phyloP scores from a whole-genome alignment of 2,888 invertebrate species.

The Physocephala rufipes region DNA sequence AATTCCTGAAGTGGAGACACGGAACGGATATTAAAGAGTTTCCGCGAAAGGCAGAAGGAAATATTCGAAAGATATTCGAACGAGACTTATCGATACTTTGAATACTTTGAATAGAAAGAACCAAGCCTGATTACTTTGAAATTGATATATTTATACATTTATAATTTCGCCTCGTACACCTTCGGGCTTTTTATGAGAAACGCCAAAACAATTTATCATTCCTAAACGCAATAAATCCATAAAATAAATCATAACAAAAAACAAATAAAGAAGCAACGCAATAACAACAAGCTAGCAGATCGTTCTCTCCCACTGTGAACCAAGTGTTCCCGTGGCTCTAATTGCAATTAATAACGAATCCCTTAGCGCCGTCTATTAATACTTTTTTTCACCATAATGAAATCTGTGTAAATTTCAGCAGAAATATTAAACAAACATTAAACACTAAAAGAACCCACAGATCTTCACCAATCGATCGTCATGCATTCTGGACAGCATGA shows the following conservation, averaged over 20 bases:
- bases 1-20: too few species aligned
- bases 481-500: constrained; percentile 10
- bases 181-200: neutral
- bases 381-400: neutral
- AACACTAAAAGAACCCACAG: neutral
- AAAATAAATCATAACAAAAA: neutral
- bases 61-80: too few species aligned
- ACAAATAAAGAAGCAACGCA: neutral
- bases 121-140: too few species aligned
- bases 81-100: too few species aligned
- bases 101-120: too few species aligned
- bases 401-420: constrained; percentile 10
- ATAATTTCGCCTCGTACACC: too few species aligned
- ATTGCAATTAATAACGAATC: constrained; percentile 30
- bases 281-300: neutral
- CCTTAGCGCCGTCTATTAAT: constrained; percentile 20
- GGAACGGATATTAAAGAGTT: too few species aligned
- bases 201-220: neutral
- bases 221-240: neutral
- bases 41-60: too few species aligned
- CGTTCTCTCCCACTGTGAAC: constrained; percentile 29
- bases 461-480: constrained; percentile 1
- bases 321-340: constrained; percentile 33
- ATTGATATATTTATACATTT: too few species aligned
- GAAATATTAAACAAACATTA: constrained; percentile 25